These are phyloP conservation scores for Lagopus muta DNA, from an alignment of 2,113 vertebrate species.

Conservation along the genomic window DNA sequence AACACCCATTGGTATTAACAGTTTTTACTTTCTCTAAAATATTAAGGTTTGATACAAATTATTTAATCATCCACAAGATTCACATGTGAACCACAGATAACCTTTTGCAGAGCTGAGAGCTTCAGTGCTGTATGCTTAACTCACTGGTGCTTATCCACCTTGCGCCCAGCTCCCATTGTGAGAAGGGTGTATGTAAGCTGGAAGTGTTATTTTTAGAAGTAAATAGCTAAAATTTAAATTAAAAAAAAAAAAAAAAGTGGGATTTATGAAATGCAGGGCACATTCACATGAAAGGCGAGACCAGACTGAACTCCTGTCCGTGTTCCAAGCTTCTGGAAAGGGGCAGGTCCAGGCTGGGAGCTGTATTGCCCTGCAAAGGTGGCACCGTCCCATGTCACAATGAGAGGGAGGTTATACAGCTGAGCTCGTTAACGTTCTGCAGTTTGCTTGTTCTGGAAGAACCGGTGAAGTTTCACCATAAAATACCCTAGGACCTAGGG, in stretches of 20 bases:
- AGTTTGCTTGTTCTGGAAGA: background rate
- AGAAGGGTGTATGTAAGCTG: background rate
- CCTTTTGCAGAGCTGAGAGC: background rate
- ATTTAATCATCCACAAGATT: background rate
- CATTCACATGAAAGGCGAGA: background rate
- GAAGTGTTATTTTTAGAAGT: background rate
- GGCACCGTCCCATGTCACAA: background rate
- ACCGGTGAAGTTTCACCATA: background rate
- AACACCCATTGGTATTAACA: background rate
- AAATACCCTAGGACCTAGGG: background rate
- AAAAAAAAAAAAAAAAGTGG: background rate
- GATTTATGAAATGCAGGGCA: background rate
- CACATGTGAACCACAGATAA: background rate
- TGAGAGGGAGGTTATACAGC: background rate
- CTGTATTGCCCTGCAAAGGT: background rate
- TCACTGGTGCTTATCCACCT: background rate
- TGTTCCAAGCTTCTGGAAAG: background rate
- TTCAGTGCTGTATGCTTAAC: background rate
- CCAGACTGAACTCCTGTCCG: background rate
- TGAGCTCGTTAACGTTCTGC: background rate
- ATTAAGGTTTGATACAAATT: background rate
- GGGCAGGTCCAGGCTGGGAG: accelerated
- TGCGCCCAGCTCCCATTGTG: background rate
- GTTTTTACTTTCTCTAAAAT: background rate
- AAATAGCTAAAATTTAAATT: background rate